Base-by-base conservation (phyloP, 2,888 invertebrate species). In the Camptogramma bilineatum region DNA sequence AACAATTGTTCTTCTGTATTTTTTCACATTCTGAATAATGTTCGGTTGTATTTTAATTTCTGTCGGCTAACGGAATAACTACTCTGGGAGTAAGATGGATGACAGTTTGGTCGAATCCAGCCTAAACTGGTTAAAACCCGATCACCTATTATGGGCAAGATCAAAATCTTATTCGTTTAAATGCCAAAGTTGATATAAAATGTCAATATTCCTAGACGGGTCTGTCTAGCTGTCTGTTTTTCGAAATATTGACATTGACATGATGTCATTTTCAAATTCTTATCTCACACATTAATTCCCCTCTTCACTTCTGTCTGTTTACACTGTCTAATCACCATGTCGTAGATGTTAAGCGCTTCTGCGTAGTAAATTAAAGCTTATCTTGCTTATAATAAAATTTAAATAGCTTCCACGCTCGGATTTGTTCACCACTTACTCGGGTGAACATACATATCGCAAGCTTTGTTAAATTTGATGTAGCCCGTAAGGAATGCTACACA, bases 241-340 rank as follows among this genome's bases (percentile, higher is more conserved):
- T 19, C 10, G n/a, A 18, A 51, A 52, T 60, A 59, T 61, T 58
- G n/a, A 66, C 16, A n/a, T 39, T 54, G 57, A 63, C 62, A 66
- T 62, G 70, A 66, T 66, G 60, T 71, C 64, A 71, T 69, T 51
- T 39, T 16, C 48, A 46, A 66, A 50, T 8, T 62, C 66, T 72
- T 74, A 74, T 73, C 76, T 73, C 24, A 52, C 65, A 64, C 28
- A 61, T 68, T 70, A 70, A 74, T 60, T 62, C 69, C 62, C 62
- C 61, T 62, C 69, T 62, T 64, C 61, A 5, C 19, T 42, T n/a
- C 10, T 31, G n/a, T 34, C 8, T 62, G 42, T 71, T 70, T 63
- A 21, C 54, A 60, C 51, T 46, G 64, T 62, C 46, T 58, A 44
- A 55, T 57, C 46, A 63, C n/a, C 31, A 47, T 64, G 51, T 21